phyloP scores from a whole-genome alignment of 2,888 invertebrate species.

The Synergus japonicus region DNA sequence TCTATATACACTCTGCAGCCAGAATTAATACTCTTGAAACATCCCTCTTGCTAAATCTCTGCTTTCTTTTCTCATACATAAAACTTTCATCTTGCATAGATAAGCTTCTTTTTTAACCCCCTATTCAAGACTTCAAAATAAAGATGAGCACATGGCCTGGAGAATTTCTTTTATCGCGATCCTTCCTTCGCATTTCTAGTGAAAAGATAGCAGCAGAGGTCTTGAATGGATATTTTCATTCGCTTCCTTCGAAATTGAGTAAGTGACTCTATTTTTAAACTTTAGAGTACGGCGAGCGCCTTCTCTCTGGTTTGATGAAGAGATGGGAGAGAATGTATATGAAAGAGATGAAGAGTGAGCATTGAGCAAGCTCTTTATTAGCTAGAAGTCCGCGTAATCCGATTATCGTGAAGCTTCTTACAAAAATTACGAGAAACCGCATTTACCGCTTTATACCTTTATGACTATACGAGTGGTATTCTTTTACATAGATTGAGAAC shows the following conservation, averaged over 20 bases:
- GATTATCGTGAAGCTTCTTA: slow-evolving; percentile 50
- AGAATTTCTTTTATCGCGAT: slow-evolving; percentile 24
- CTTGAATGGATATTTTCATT: slow-evolving; percentile 51
- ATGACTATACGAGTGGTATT: not conserved
- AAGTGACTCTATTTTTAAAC: slow-evolving; percentile 52
- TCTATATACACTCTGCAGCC: too few species aligned
- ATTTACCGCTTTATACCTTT: slow-evolving; percentile 1
- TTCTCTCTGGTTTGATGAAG: slow-evolving; percentile 18
- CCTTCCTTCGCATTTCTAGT: slow-evolving; percentile 46
- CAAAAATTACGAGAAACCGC: slow-evolving; percentile 45
- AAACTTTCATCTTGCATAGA: not conserved
- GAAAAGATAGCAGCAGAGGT: slow-evolving; percentile 43
- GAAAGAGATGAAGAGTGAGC: slow-evolving; percentile 34
- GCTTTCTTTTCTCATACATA: not conserved
- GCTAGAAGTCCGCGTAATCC: slow-evolving; percentile 43
- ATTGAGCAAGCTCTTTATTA: slow-evolving; percentile 46
- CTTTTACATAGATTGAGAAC: slow-evolving; percentile 28
- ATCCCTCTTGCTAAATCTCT: not conserved
- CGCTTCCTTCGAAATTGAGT: slow-evolving; percentile 50
- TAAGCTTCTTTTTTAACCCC: slow-evolving; percentile 7
- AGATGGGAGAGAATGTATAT: slow-evolving; percentile 40
- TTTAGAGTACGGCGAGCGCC: slow-evolving; percentile 13
- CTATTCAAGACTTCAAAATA: slow-evolving; percentile 13
- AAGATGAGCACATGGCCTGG: slow-evolving; percentile 33
- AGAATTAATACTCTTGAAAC: not conserved